These are phyloP conservation scores for Felis chaus DNA, from an alignment of 2,113 vertebrate species.

Conservation along the genomic window DNA sequence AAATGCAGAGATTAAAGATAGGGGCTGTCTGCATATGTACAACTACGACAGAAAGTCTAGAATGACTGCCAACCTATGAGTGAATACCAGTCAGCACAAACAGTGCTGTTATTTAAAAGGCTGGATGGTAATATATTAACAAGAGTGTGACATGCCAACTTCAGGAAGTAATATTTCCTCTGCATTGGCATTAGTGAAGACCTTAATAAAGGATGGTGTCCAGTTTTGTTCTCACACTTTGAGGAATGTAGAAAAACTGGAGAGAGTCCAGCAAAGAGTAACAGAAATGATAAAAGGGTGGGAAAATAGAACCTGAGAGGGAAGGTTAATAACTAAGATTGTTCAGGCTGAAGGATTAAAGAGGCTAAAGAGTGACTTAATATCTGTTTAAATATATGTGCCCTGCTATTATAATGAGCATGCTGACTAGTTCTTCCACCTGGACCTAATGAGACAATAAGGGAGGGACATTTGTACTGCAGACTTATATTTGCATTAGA, in stretches of 20 bases:
- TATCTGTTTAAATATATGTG: slow-evolving; percentile 20
- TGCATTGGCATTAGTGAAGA: not conserved
- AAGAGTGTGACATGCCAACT: not conserved
- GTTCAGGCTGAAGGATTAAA: slow-evolving; percentile 50
- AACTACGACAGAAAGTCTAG: not conserved
- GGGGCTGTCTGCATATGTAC: not conserved
- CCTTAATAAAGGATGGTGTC: slow-evolving; percentile 58
- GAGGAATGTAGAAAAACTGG: slow-evolving; percentile 40
- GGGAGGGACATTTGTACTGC: not conserved
- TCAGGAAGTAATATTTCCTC: slow-evolving; percentile 42
- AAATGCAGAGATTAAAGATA: slow-evolving; percentile 46
- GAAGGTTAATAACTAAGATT: slow-evolving; percentile 51
- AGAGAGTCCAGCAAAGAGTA: slow-evolving; percentile 47
- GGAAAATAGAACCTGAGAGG: slow-evolving; percentile 54
- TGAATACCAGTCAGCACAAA: not conserved
- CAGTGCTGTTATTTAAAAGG: not conserved
- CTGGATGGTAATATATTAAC: slow-evolving; percentile 23
- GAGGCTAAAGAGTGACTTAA: slow-evolving; percentile 21
- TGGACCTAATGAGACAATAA: not conserved
- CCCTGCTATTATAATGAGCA: not conserved
- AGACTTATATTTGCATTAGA: not conserved
- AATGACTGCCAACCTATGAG: not conserved
- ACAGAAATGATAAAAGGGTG: slow-evolving; percentile 33
- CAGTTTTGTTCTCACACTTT: slow-evolving; percentile 51
- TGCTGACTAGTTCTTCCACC: not conserved